Conservation (phyloP, 2,888 invertebrate genomes). For the Trichopoda pennipes region DNA sequence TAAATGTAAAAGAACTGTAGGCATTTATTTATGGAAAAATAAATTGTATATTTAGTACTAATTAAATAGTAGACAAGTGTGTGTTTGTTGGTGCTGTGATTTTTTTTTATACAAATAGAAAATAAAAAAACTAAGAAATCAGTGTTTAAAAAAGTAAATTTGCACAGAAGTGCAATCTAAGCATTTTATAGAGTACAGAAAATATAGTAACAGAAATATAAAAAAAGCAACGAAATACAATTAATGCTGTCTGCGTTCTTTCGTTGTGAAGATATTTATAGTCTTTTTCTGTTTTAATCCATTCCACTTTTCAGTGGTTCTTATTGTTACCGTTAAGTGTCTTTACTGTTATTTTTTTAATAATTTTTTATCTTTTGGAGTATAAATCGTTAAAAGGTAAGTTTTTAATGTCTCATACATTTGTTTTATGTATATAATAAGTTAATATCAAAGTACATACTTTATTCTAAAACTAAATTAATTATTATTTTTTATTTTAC, state of each 20-base stretch:
- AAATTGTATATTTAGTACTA: conserved; percentile 42
- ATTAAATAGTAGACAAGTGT: conserved; percentile 55
- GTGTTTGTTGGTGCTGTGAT: conserved; percentile 46
- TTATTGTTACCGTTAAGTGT: conserved; percentile 29
- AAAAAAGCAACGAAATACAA: conserved; percentile 4
- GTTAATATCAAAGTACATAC: background rate
- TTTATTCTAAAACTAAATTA: conserved; percentile 2
- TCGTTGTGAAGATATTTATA: conserved; percentile 33
- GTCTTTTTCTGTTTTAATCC: conserved; percentile 1
- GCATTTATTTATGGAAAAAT: conserved; percentile 17
- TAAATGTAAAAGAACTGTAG: conserved; percentile 6
- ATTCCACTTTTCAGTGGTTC: conserved; percentile 23
- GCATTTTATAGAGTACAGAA: background rate
- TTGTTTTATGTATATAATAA: background rate
- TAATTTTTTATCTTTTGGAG: background rate
- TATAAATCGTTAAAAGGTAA: conserved; percentile 35
- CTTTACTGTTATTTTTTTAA: background rate
- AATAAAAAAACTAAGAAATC: conserved; percentile 12
- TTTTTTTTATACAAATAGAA: conserved; percentile 34
- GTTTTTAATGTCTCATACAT: conserved; percentile 2
- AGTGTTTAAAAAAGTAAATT: background rate
- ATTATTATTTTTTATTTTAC: background rate
- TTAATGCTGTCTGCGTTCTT: conserved; percentile 30
- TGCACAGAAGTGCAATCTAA: conserved; percentile 6
- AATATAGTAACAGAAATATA: conserved; percentile 8